Evolutionary conservation across 2,797 vertebrate species (phyloP).

Genomic region (Spondyliosoma cantharus): DNA sequence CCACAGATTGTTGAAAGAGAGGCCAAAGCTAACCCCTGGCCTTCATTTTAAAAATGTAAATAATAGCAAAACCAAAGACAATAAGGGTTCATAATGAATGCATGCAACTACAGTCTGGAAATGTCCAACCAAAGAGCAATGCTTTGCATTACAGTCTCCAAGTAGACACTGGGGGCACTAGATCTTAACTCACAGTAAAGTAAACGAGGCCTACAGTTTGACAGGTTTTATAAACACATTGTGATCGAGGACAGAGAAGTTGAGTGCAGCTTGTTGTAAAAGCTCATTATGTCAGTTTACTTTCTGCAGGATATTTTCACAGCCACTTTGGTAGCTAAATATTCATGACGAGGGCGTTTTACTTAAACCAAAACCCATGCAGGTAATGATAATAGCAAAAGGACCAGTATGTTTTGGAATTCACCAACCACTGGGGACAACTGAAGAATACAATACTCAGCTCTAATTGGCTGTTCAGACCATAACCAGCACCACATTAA

Average conservation of each 20-base stretch:
- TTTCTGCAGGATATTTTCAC: background rate
- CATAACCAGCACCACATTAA: background rate
- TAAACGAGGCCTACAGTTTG: background rate
- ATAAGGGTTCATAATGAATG: constrained; percentile 38
- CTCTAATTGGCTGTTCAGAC: background rate
- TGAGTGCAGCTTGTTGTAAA: background rate
- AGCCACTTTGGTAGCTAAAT: background rate
- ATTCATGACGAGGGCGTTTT: background rate
- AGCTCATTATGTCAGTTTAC: background rate
- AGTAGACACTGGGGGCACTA: constrained; percentile 19
- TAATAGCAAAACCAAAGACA: constrained; percentile 47
- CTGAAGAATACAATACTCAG: background rate
- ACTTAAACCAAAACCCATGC: background rate
- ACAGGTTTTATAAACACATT: constrained; percentile 2
- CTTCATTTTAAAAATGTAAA: constrained; percentile 34
- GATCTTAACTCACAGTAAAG: constrained; percentile 14
- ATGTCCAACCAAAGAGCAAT: background rate
- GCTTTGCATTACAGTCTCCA: background rate
- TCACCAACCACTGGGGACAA: background rate
- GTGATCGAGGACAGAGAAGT: background rate
- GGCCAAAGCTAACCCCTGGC: constrained; percentile 35
- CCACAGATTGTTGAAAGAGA: constrained; percentile 65
- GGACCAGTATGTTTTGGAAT: background rate
- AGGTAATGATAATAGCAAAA: background rate
- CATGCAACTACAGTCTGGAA: constrained; percentile 36